Percentiles rank a stretch among this genome's conserved stretches.
phyloP scores from a whole-genome alignment of 2,113 vertebrate genomes.

The Microtus pennsylvanicus region DNA sequence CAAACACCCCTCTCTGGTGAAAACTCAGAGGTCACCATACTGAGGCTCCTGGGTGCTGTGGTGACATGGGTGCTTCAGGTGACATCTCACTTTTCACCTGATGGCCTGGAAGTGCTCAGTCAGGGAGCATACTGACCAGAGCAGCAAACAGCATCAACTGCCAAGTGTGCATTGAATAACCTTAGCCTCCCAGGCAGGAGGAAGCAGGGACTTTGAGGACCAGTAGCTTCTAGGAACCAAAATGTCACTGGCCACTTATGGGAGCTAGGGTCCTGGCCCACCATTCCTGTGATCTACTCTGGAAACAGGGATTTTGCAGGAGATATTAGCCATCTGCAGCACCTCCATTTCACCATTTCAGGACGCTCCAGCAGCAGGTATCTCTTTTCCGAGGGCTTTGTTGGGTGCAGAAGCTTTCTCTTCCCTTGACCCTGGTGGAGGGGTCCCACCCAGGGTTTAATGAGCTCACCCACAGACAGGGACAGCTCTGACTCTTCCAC shows the following conservation, averaged over 20 bases:
- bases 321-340: neutral
- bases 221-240: neutral
- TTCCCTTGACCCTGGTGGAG: neutral
- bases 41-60: no score
- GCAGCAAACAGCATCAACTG: no score
- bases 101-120: neutral
- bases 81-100: neutral
- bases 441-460: neutral
- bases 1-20: neutral
- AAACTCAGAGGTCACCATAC: neutral
- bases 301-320: neutral
- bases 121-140: neutral
- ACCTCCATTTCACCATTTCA: no score
- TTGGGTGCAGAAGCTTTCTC: neutral
- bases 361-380: neutral
- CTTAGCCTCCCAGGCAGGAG: no score
- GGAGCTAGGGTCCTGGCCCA: neutral
- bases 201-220: neutral
- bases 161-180: neutral
- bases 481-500: neutral
- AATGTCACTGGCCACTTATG: neutral
- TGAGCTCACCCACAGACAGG: neutral
- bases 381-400: neutral
- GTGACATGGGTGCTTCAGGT: neutral
- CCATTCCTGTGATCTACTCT: neutral